Conservation (phyloP, 2,888 invertebrate species). For the Caenorhabditis sp. region DNA sequence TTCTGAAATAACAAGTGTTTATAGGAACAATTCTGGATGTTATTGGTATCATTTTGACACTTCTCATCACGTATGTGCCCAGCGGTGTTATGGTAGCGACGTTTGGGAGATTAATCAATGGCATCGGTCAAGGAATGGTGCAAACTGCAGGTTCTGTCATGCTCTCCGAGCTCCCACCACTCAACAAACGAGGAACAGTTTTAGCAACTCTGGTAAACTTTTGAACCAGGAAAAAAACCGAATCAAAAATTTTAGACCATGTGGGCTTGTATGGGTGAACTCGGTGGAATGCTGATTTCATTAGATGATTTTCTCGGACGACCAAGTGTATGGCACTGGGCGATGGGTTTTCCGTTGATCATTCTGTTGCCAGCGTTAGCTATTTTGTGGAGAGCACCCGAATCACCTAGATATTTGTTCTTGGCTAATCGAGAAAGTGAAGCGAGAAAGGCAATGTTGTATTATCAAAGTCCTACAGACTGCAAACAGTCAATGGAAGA, state of each 20-base stretch:
- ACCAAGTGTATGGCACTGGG: conserved; percentile 52
- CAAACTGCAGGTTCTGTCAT: conserved; percentile 64
- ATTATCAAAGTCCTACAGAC: conserved; percentile 51
- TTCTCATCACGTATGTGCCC: conserved; percentile 49
- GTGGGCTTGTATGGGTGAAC: conserved; percentile 66
- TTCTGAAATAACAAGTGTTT: no score
- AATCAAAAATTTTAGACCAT: conserved; percentile 54
- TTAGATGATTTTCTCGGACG: conserved; percentile 55
- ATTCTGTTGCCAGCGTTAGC: conserved; percentile 50
- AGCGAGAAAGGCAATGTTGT: conserved; percentile 52
- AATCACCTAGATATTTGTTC: conserved; percentile 61
- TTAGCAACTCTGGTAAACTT: conserved; percentile 55
- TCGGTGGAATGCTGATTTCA: conserved; percentile 59
- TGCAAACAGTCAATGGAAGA: conserved; percentile 42
- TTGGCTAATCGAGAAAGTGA: conserved; percentile 47
- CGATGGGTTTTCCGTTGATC: conserved; percentile 57
- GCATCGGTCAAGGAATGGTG: conserved; percentile 64
- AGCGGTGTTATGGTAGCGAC: conserved; percentile 52
- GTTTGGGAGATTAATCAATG: conserved; percentile 62
- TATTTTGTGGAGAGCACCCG: conserved; percentile 52
- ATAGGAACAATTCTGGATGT: conserved; percentile 55
- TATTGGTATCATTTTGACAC: conserved; percentile 57
- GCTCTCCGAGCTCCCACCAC: conserved; percentile 61
- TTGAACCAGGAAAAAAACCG: background rate
- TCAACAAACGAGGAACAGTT: conserved; percentile 55